phyloP scores from a whole-genome alignment of 2,888 invertebrate species.

The Anthophora plumipes region DNA sequence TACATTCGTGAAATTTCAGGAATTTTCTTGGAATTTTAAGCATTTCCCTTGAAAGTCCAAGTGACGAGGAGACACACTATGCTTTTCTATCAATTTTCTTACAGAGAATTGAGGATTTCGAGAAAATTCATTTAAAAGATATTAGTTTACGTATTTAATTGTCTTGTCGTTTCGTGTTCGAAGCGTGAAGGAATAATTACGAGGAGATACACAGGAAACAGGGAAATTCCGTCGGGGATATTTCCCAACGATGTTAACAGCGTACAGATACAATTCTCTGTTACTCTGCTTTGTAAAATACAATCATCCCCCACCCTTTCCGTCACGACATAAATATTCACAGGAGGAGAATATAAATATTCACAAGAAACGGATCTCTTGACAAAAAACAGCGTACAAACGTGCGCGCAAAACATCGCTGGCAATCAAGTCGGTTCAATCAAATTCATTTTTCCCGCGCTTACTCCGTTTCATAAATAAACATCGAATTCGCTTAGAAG shows the following conservation, averaged over 20 bases:
- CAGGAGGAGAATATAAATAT: too few relatives aligned
- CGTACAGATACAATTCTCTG: neutral
- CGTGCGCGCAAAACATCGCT: neutral
- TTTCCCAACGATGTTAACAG: neutral
- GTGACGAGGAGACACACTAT: too few relatives aligned
- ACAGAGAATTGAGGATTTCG: too few relatives aligned
- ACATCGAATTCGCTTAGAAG: neutral
- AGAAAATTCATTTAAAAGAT: too few relatives aligned
- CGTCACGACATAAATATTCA: conserved; percentile 1
- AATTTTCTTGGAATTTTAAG: too few relatives aligned
- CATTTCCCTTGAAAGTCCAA: too few relatives aligned
- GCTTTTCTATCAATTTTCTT: too few relatives aligned
- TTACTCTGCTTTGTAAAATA: neutral
- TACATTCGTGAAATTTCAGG: too few relatives aligned
- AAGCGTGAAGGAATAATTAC: too few relatives aligned
- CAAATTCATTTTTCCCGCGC: conserved; percentile 6
- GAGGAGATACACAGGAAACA: neutral
- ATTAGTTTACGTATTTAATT: too few relatives aligned
- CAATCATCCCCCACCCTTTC: neutral
- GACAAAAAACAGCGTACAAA: neutral
- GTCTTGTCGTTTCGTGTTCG: too few relatives aligned
- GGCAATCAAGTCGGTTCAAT: neutral
- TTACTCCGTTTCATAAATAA: neutral
- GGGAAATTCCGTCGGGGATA: neutral
- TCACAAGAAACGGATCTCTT: neutral